Percentiles rank a stretch among this genome's conserved stretches.
Evolutionary conservation across 2,797 vertebrate species (phyloP).

Genomic region (Mallotus villosus): DNA sequence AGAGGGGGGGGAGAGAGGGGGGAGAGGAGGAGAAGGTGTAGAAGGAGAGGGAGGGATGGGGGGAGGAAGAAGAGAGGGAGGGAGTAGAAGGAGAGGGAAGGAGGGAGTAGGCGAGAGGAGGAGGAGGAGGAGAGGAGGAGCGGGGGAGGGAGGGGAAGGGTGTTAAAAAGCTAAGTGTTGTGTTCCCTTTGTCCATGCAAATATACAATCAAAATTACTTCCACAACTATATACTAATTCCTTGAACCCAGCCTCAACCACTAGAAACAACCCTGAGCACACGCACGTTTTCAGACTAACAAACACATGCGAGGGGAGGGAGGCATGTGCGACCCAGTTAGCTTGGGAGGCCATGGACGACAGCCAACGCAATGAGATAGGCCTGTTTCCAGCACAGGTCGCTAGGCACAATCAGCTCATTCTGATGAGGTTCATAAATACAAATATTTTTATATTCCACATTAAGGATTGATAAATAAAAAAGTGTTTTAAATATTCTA

Average conservation of each 20-base stretch:
- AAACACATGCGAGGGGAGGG: constrained; percentile 16
- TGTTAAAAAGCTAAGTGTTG: background rate
- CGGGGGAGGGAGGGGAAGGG: background rate
- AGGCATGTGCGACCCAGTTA: constrained; percentile 64
- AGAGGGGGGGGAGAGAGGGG: too few relatives aligned
- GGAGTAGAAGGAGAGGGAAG: too few relatives aligned
- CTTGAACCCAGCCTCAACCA: background rate
- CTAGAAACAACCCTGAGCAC: background rate
- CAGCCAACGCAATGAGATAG: constrained; percentile 55
- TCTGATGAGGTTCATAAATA: too few relatives aligned
- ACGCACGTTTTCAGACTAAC: constrained; percentile 1
- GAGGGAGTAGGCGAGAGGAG: too few relatives aligned
- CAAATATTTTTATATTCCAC: too few relatives aligned
- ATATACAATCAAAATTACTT: background rate
- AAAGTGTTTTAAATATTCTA: too few relatives aligned
- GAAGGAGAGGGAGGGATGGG: too few relatives aligned
- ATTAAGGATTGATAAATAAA: too few relatives aligned
- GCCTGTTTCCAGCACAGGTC: constrained; percentile 61
- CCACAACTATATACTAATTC: background rate
- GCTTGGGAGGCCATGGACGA: constrained; percentile 40
- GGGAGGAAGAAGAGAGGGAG: too few relatives aligned
- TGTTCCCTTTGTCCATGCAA: background rate
- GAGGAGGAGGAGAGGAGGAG: too few relatives aligned
- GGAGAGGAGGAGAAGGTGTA: too few relatives aligned
- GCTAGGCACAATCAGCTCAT: constrained; percentile 52